Evolutionary conservation across 1,140 invertebrate species (phyloP).

Genomic region (Rhopalosiphum maidis): DNA sequence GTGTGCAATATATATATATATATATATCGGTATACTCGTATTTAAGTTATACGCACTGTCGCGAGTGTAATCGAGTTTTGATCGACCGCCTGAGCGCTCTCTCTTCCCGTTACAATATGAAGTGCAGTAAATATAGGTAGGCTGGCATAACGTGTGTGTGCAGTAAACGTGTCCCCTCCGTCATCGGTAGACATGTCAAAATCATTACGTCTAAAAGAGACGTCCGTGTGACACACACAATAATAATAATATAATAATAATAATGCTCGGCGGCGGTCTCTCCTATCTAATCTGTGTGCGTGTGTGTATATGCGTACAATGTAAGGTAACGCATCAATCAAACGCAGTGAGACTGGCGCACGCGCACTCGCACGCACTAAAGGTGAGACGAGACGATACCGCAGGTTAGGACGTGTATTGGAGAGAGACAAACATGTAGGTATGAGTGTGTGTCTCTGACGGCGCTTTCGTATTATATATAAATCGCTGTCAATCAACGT

Average conservation of each 20-base stretch:
- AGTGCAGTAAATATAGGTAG: not conserved
- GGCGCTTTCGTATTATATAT: conserved; percentile 53
- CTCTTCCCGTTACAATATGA: not conserved
- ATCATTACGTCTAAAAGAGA: conserved; percentile 57
- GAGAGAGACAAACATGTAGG: not conserved
- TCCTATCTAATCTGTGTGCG: conserved; percentile 42
- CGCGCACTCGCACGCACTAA: conserved; percentile 24
- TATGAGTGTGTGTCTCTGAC: conserved; percentile 15
- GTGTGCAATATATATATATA: not conserved
- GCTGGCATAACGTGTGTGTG: not conserved
- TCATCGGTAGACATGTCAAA: conserved; percentile 51
- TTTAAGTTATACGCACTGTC: not conserved
- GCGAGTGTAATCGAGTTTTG: conserved; percentile 15
- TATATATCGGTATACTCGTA: not conserved
- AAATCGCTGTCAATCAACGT: conserved; percentile 57
- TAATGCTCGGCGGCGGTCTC: conserved; percentile 26
- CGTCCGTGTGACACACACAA: conserved; percentile 51
- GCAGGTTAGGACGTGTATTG: not conserved
- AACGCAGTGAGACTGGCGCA: conserved; percentile 26
- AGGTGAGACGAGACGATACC: not conserved
- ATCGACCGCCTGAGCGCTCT: not conserved
- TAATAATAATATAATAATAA: conserved; percentile 45
- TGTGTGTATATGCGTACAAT: not conserved
- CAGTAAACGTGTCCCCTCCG: not conserved
- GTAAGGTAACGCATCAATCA: conserved; percentile 49